Base-by-base conservation (phyloP, 2,113 vertebrate species). In the Tretioscincus oriximinensis region DNA sequence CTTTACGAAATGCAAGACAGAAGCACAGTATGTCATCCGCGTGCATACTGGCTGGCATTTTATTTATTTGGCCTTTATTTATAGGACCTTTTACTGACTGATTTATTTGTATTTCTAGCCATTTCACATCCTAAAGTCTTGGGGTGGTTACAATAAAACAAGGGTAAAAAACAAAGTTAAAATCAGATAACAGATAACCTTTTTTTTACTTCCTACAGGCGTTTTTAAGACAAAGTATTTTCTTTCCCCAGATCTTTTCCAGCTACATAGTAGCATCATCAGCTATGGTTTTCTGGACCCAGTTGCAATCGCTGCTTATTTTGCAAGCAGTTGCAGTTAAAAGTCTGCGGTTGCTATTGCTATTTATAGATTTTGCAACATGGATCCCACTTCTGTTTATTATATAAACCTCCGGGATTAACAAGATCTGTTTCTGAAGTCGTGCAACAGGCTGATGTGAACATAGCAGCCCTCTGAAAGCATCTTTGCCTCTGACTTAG, bases 401-500 rank as follows among this genome's bases (percentile, higher is more conserved):
- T 31, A 81, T 64, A 47, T 2, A 84, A 85, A 87, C 78, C 54
- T 58, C 80, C 31, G 82, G 81, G 66, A 76, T 83, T n/a, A 81
- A 18, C 20, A 79, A 80, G n/a, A 35, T 54, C 51, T 85, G 85
- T 64, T 92, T 67, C 89, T 87, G 69, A 79, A 89, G 67, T 35
- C 5, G 18, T 7, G 77, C 73, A 51, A 87, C 87, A 90, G 91
- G 81, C 11, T 5, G 54, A 1, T 58, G 54, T 16, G 54, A 58
- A 2, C 54, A 58, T 12, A 58, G 54, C 54, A 18, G 54, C 54
- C 3, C 18, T 51, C 54, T 58, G 54, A 58, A 58, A 18, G 54
- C 54, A 18, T 18, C 2, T 3, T 58, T 14, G 11, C 54, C 54
- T 18, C 54, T 58, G 54, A 58, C 3, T 18, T 58, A 5, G 54